phyloP scores from a whole-genome alignment of 1,140 invertebrate species.

The Pseudomyrmex pallidus region DNA sequence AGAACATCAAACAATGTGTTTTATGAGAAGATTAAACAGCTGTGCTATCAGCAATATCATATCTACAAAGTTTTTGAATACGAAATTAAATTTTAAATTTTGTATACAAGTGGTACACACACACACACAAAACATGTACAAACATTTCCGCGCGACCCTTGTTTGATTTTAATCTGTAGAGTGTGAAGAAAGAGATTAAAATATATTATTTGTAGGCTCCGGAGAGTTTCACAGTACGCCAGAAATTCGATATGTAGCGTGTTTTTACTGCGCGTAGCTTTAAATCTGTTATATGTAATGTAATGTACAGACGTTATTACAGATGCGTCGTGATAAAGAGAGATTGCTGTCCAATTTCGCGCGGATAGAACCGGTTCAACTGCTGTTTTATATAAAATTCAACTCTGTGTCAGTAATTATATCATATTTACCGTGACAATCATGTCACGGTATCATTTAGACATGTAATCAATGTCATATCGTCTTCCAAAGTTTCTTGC shows the following conservation, averaged over 20 bases:
- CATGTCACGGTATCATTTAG: not conserved
- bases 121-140: conserved; percentile 10
- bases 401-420: conserved; percentile 21
- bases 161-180: conserved; percentile 53
- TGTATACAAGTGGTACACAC: conserved; percentile 18
- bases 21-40: conserved; percentile 30
- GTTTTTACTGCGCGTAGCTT: conserved; percentile 43
- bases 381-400: conserved; percentile 16
- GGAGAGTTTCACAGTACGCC: conserved; percentile 29
- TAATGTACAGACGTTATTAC: conserved; percentile 40
- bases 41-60: conserved; percentile 24
- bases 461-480: conserved; percentile 17
- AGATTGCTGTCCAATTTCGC: conserved; percentile 27
- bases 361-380: conserved; percentile 7
- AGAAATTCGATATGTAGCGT: conserved; percentile 48
- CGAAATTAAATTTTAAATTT: conserved; percentile 49
- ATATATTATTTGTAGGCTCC: conserved; percentile 55
- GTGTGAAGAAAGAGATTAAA: conserved; percentile 55
- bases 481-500: not conserved
- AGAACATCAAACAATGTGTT: not conserved
- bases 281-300: conserved; percentile 51
- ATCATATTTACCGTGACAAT: conserved; percentile 36
- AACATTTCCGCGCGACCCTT: conserved; percentile 34
- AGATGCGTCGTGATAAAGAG: conserved; percentile 32
- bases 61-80: conserved; percentile 48